phyloP scores from a whole-genome alignment of 2,113 vertebrate species.

The Etheostoma spectabile region DNA sequence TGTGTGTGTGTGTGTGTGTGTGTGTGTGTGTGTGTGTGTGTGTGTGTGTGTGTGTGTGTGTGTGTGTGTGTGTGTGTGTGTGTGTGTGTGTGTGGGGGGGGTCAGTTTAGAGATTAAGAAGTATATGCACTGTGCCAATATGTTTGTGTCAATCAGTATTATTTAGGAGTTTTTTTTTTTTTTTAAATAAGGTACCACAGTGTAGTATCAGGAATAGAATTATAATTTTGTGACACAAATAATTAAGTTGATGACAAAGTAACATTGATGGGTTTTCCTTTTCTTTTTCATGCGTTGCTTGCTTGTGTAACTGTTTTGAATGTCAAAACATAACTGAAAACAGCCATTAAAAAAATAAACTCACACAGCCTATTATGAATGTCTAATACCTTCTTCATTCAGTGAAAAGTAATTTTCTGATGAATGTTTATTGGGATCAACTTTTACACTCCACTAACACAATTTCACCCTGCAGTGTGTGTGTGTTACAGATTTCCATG shows the following conservation, averaged over 20 bases:
- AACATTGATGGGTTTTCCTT: background rate
- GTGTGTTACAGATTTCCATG: background rate
- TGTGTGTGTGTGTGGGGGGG: background rate
- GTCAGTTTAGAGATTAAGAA: background rate
- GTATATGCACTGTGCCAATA: conserved; percentile 20
- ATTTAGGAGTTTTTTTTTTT: conserved; percentile 43
- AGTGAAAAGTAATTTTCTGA: background rate
- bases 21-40: background rate
- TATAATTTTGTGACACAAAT: conserved; percentile 56
- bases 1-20: background rate
- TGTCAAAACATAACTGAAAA: conserved; percentile 17
- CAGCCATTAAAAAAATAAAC: conserved; percentile 30
- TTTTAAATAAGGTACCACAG: conserved; percentile 2
- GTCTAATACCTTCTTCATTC: background rate
- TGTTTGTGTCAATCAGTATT: conserved; percentile 63
- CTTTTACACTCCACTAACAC: background rate
- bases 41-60: background rate
- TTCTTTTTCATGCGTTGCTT: background rate
- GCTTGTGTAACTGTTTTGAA: conserved; percentile 9
- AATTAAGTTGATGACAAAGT: conserved; percentile 3
- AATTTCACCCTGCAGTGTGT: background rate
- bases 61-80: background rate
- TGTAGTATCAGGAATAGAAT: background rate
- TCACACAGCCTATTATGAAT: background rate
- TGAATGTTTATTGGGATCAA: background rate